These are phyloP conservation scores for Myopa testacea DNA, from an alignment of 2,888 invertebrate species.

Conservation along the genomic window DNA sequence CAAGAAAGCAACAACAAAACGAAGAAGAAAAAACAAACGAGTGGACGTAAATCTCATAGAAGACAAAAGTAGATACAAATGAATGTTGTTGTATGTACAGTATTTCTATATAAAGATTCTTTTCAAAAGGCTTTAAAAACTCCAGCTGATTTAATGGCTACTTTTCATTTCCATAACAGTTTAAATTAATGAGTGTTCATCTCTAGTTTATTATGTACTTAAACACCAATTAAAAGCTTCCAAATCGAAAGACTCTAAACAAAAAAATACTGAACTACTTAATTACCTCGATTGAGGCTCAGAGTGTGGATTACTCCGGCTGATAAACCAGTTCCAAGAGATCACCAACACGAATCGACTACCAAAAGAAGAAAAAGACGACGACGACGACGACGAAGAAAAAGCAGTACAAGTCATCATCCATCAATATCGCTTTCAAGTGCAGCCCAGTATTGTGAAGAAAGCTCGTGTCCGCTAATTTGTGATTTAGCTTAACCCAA, in stretches of 20 bases:
- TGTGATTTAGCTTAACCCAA: background rate
- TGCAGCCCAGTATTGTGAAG: background rate
- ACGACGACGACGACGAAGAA: too few relatives aligned
- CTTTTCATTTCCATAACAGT: too few relatives aligned
- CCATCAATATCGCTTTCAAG: slow-evolving; percentile 9
- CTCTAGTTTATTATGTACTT: too few relatives aligned
- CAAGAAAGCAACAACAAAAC: background rate
- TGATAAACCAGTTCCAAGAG: background rate
- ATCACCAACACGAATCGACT: background rate
- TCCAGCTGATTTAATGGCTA: background rate
- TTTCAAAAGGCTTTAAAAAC: too few relatives aligned
- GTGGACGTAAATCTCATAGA: too few relatives aligned
- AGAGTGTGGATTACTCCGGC: background rate
- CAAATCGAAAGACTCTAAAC: background rate
- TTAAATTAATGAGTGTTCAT: too few relatives aligned
- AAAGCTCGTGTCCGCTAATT: slow-evolving; percentile 1
- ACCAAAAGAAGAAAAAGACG: background rate
- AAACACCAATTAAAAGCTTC: too few relatives aligned
- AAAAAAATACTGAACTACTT: background rate
- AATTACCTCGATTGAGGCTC: background rate
- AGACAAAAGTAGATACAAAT: too few relatives aligned
- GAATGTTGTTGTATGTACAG: too few relatives aligned
- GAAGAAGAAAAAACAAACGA: too few relatives aligned
- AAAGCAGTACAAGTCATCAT: background rate
- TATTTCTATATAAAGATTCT: too few relatives aligned